Conservation (phyloP, 1,140 invertebrate species). For the Drosophila serrata region DNA sequence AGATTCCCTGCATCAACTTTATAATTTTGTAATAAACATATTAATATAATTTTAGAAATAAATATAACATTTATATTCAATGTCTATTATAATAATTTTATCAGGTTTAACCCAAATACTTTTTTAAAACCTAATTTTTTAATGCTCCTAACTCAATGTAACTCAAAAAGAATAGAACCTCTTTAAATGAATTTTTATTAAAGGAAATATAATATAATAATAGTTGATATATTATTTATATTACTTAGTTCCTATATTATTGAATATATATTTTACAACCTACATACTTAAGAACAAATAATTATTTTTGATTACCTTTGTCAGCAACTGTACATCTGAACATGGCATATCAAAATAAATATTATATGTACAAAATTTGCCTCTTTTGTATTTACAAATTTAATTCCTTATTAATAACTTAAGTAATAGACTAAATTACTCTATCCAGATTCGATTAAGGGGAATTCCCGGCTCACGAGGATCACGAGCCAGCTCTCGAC, state of each 20-base stretch:
- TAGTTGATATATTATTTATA: background rate
- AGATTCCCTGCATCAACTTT: too few relatives aligned
- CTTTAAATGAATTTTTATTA: background rate
- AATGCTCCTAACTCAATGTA: too few relatives aligned
- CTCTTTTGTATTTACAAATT: background rate
- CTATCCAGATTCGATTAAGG: too few relatives aligned
- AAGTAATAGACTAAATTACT: background rate
- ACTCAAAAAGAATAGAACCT: background rate
- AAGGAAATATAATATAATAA: background rate
- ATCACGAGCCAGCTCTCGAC: slow-evolving; percentile 21
- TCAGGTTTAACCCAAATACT: too few relatives aligned
- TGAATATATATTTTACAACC: background rate
- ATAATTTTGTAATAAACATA: too few relatives aligned
- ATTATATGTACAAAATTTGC: background rate
- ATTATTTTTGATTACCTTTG: background rate
- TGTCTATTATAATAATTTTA: too few relatives aligned
- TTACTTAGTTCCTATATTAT: background rate
- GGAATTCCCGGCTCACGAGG: slow-evolving; percentile 10
- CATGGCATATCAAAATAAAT: background rate
- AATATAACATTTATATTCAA: too few relatives aligned
- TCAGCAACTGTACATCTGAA: background rate
- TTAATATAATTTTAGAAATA: too few relatives aligned
- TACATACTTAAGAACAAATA: background rate
- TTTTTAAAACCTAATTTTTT: too few relatives aligned
- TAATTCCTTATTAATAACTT: background rate